Base-by-base conservation (phyloP, 2,888 invertebrate genomes). In the Tillus elongatus region DNA sequence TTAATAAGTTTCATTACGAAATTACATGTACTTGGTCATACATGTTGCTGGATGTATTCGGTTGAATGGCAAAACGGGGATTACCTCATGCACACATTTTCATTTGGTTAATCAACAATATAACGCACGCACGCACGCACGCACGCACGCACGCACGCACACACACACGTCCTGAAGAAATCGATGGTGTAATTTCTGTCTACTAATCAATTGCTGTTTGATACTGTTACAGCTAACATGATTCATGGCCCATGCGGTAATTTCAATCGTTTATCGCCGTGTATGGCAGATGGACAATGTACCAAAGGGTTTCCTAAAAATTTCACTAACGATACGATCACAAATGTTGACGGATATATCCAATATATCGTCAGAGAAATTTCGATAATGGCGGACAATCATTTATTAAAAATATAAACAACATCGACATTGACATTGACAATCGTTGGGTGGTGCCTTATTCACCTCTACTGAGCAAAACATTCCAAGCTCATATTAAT, bases 401-500 rank as follows among this genome's bases (percentile, higher is more conserved):
- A 39, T 36, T 40, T 32, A 42, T 41, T 13, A 36, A 40, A 28
- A 24, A 24, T 30, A 35, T 34, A 12, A 29, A 14, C 14, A 36
- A 33, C 26, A 41, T 10, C 6, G 40, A 35, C 26, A 29, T 43
- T 26, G 33, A 30, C 15, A 32, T 48, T 14, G 58, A 58, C 36
- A 60, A 60, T 45, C 42, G 52, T 15, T 60, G 54, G 56, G 41
- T 61, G 37, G 58, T 60, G 12, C 60, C 56, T 15, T 57, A 54
- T 47, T 51, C 43, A 4, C 58, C 56, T 1, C 12, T 45, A 4
- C 31, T 50, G 10, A 39, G 32, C 6, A 45, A 41, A 34, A 44
- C 42, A 15, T 43, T 34, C 28, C 45, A 57, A 27, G 51, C 53
- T 2, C 57, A 58, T 36, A 51, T 54, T n/a, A 57, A 57, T 36